Base-by-base conservation (phyloP, 2,888 invertebrate genomes). In the Junonia oenone region DNA sequence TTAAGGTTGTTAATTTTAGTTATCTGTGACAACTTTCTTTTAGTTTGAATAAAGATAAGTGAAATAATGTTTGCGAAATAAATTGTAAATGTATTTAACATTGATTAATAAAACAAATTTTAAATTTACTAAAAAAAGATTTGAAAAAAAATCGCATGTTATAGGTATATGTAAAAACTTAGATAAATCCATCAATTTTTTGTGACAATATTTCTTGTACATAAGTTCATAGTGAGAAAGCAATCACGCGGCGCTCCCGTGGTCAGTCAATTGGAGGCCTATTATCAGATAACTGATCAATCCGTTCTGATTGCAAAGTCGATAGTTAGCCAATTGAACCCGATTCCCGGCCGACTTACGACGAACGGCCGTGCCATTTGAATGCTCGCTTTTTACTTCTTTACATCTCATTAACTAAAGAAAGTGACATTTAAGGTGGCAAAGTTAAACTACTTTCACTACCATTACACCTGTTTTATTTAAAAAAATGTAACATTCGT, bases 271-370 rank as follows among this genome's bases (percentile, higher is more conserved):
- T 69, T 67, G 68, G 58, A 52, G 59, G 29, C 55, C 63, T 61
- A 64, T 87, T 86, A 86, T 81, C 82, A 76, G 86, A 86, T 89
- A 88, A 75, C 83, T 80, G 85, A 90, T 89, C 87, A 88, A 89
- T 88, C 87, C 81, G 81, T 72, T 74, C 77, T 85, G 86, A 90
- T 88, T 88, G 89, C 83, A 86, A 83, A 85, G 85, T 84, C 89
- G 83, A 88, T 89, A 85, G 88, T 89, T 82, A 85, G 75, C 74
- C 87, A 89, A 90, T 90, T 89, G 90, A 82, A 77, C 75, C 78
- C 81, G 79, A 86, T 84, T 83, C 72, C 27, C 59, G 54, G 54
- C 51, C 55, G 53, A 60, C 52, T 62, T 59, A 56, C 56, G 14
- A 47, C 13, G 22, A 6, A 22, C 14, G 6, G 22, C 22, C 2